Percentiles rank a stretch among this genome's conserved stretches.
Evolutionary conservation across 2,888 invertebrate genomes (phyloP).

Genomic region (Cyrtodaria siliqua): DNA sequence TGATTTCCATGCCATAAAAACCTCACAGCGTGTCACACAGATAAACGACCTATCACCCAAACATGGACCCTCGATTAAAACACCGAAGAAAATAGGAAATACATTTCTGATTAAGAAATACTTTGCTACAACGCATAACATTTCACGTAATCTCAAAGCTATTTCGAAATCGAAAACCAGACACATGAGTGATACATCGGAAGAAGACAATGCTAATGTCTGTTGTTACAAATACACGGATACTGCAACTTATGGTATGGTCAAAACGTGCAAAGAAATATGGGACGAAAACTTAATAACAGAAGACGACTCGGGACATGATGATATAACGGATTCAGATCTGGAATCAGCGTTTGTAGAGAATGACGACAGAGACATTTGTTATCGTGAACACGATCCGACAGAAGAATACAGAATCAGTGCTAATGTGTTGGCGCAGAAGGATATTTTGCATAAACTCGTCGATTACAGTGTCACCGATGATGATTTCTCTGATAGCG

Average conservation of each 20-base stretch:
- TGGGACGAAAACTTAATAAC: slow-evolving; percentile 4
- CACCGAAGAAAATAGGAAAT: too few species aligned
- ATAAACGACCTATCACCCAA: too few species aligned
- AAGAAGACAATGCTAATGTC: neutral
- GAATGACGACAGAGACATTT: neutral
- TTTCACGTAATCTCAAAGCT: too few species aligned
- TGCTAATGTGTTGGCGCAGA: neutral
- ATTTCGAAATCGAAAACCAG: too few species aligned
- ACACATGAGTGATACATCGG: neutral
- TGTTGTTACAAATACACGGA: neutral
- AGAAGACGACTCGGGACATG: slow-evolving; percentile 5
- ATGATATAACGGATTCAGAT: neutral
- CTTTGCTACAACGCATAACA: too few species aligned
- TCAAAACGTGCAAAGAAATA: neutral
- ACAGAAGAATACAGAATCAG: neutral
- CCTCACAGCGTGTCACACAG: neutral
- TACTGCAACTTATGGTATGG: neutral
- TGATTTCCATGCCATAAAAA: neutral
- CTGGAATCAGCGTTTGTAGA: neutral
- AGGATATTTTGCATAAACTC: slow-evolving; percentile 9
- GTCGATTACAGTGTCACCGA: slow-evolving; percentile 46
- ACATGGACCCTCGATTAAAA: too few species aligned
- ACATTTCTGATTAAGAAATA: too few species aligned
- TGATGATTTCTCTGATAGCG: slow-evolving; percentile 19
- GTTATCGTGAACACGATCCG: neutral